These are phyloP conservation scores for Theristicus caerulescens DNA, from an alignment of 2,113 vertebrate species.

Conservation along the genomic window DNA sequence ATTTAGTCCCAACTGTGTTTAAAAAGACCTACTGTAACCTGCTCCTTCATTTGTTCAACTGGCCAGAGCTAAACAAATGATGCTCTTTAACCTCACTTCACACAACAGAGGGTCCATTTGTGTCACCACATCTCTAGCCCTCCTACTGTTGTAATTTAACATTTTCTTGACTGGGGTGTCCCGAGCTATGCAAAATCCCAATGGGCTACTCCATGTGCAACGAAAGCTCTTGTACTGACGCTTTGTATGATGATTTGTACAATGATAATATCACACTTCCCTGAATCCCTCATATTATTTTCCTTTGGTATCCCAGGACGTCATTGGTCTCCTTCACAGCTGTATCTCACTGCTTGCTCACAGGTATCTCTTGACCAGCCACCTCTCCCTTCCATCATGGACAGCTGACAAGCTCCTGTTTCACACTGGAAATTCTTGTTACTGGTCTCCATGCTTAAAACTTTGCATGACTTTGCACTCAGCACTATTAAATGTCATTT, in stretches of 20 bases:
- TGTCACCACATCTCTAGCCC: background rate
- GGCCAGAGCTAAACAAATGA: background rate
- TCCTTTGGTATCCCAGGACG: background rate
- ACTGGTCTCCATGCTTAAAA: background rate
- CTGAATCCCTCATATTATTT: background rate
- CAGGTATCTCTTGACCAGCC: background rate
- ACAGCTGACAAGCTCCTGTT: background rate
- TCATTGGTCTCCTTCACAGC: background rate
- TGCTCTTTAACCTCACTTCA: background rate
- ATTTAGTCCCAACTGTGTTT: background rate
- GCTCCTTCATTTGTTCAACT: background rate
- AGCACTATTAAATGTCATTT: background rate
- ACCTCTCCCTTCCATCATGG: background rate
- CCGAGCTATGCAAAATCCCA: background rate
- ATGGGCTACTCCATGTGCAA: background rate
- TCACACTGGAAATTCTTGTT: conserved; percentile 8
- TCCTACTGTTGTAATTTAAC: background rate
- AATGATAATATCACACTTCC: background rate
- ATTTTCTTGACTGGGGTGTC: background rate
- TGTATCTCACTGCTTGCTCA: background rate
- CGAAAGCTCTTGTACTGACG: background rate
- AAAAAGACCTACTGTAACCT: background rate
- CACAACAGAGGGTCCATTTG: background rate
- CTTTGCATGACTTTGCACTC: background rate
- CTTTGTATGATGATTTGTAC: background rate